These are phyloP conservation scores for Drosophila bifasciata DNA, from an alignment of 1,140 invertebrate species.

Conservation along the genomic window DNA sequence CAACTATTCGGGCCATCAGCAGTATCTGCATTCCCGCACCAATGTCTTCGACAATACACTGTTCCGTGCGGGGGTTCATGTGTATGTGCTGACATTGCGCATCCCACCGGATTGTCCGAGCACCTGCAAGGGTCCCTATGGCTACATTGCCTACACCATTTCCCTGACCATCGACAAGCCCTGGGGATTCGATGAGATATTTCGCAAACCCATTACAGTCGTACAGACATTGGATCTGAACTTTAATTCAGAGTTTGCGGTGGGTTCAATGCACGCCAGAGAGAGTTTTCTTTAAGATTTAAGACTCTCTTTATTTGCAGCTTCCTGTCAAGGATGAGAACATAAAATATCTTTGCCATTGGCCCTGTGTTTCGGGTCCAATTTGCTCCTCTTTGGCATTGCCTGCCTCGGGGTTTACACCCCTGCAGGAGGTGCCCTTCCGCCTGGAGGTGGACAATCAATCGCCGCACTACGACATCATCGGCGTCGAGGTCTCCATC, in stretches of 20 bases:
- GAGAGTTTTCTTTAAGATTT: background rate
- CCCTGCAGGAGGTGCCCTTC: slow-evolving; percentile 74
- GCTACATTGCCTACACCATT: slow-evolving; percentile 88
- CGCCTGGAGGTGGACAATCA: slow-evolving; percentile 77
- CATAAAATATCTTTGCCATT: slow-evolving; percentile 79
- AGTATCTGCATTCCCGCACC: slow-evolving; percentile 78
- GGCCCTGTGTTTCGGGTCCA: slow-evolving; percentile 79
- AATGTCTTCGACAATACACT: slow-evolving; percentile 83
- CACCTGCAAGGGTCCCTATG: slow-evolving; percentile 90
- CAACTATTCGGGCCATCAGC: slow-evolving; percentile 78
- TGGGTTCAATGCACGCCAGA: slow-evolving; percentile 37
- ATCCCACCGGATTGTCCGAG: slow-evolving; percentile 87
- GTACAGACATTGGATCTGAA: slow-evolving; percentile 90
- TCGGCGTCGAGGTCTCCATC: slow-evolving; percentile 68
- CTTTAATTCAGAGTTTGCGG: slow-evolving; percentile 84
- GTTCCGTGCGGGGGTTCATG: slow-evolving; percentile 86
- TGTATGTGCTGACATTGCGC: slow-evolving; percentile 84
- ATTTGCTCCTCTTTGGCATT: slow-evolving; percentile 63
- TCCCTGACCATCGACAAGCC: slow-evolving; percentile 89
- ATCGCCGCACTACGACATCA: slow-evolving; percentile 77
- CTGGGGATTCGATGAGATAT: slow-evolving; percentile 90
- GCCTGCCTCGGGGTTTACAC: slow-evolving; percentile 73
- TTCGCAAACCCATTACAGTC: slow-evolving; percentile 89
- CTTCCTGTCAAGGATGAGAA: slow-evolving; percentile 76
- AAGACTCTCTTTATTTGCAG: slow-evolving; percentile 23